Evolutionary conservation across 2,888 invertebrate species (phyloP).

Genomic region (Pollenia amentaria): DNA sequence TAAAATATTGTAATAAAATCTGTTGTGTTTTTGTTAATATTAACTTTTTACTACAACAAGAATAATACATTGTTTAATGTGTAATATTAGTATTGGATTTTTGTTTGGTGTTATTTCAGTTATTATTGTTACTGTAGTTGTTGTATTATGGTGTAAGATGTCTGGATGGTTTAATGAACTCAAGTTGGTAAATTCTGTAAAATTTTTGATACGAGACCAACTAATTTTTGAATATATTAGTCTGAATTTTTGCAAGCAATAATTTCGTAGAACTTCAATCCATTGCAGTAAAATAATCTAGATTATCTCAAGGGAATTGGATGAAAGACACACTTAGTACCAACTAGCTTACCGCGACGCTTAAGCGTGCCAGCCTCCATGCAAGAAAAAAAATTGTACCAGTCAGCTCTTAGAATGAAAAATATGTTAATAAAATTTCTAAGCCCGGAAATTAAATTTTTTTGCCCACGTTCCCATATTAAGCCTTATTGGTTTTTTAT

Average conservation of each 20-base stretch:
- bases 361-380: too few relatives aligned
- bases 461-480: too few relatives aligned
- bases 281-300: not conserved
- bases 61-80: slow-evolving; percentile 57
- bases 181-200: slow-evolving; percentile 75
- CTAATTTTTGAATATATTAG: not conserved
- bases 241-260: too few relatives aligned
- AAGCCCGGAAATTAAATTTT: too few relatives aligned
- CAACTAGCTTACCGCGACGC: too few relatives aligned
- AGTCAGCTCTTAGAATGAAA: too few relatives aligned
- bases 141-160: slow-evolving; percentile 67
- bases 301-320: too few relatives aligned
- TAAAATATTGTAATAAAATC: slow-evolving; percentile 62
- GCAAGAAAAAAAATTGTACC: too few relatives aligned
- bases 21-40: slow-evolving; percentile 69
- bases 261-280: too few relatives aligned
- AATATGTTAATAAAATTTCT: too few relatives aligned
- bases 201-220: slow-evolving; percentile 33
- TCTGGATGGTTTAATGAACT: slow-evolving; percentile 82
- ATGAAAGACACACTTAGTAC: too few relatives aligned
- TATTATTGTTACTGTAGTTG: slow-evolving; percentile 2
- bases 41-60: slow-evolving; percentile 57
- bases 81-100: slow-evolving; percentile 48
- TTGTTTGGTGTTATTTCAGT: slow-evolving; percentile 16
- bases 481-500: too few relatives aligned